These are phyloP conservation scores for Drosophila yakuba DNA, from an alignment of 1,140 invertebrate genomes.

Conservation along the genomic window DNA sequence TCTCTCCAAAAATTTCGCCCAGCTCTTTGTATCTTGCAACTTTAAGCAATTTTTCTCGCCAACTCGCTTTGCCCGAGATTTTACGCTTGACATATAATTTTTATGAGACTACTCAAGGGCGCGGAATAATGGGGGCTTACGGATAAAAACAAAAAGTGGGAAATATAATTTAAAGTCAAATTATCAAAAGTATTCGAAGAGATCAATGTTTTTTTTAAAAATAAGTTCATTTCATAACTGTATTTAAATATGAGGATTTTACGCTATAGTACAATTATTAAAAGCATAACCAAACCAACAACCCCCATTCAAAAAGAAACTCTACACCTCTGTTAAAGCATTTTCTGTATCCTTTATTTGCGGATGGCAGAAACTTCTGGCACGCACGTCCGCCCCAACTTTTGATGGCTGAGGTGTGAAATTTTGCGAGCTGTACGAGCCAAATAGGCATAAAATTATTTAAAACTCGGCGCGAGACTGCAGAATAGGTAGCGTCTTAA, in stretches of 20 bases:
- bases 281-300: neutral
- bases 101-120: slow-evolving; percentile 33
- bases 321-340: neutral
- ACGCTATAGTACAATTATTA: too few species aligned
- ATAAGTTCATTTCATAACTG: too few species aligned
- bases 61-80: slow-evolving; percentile 40
- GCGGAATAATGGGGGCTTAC: neutral
- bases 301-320: neutral
- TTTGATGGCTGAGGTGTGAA: slow-evolving; percentile 70
- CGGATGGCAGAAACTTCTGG: slow-evolving; percentile 23
- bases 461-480: slow-evolving; percentile 21
- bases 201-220: too few species aligned
- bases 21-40: slow-evolving; percentile 32
- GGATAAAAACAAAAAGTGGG: neutral
- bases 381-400: slow-evolving; percentile 51
- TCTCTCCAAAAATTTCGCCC: neutral
- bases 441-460: slow-evolving; percentile 77
- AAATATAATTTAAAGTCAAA: neutral
- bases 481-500: slow-evolving; percentile 16
- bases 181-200: neutral
- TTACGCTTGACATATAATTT: slow-evolving; percentile 76
- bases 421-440: slow-evolving; percentile 43
- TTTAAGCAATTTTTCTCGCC: slow-evolving; percentile 41
- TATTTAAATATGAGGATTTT: too few species aligned
- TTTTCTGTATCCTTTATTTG: slow-evolving; percentile 25